These are phyloP conservation scores for Hermodice carunculata DNA, from an alignment of 2,888 invertebrate species.

Conservation along the genomic window DNA sequence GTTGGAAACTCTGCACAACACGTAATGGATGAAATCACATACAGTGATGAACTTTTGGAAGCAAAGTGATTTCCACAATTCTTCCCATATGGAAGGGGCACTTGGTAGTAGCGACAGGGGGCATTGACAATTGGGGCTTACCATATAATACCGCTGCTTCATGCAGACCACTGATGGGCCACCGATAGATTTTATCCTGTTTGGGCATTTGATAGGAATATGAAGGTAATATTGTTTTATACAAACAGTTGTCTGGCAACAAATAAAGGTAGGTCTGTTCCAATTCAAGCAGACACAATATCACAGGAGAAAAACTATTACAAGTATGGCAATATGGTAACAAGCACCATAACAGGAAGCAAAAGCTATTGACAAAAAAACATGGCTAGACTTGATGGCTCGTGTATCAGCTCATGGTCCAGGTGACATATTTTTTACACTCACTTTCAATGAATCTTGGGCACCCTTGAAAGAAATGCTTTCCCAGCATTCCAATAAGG, in stretches of 20 bases:
- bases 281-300: background rate
- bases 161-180: conserved; percentile 8
- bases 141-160: background rate
- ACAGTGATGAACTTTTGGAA: background rate
- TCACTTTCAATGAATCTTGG: conserved; percentile 6
- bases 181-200: conserved; percentile 2
- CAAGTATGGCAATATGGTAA: background rate
- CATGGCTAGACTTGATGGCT: background rate
- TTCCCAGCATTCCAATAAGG: background rate
- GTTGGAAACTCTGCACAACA: background rate
- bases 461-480: conserved; percentile 1
- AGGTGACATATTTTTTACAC: conserved; percentile 2
- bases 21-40: background rate
- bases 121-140: conserved; percentile 3
- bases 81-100: background rate
- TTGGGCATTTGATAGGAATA: conserved; percentile 1
- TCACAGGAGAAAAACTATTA: background rate
- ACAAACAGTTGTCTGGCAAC: background rate
- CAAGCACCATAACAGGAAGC: background rate
- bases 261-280: background rate
- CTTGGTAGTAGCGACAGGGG: background rate
- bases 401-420: background rate
- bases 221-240: background rate
- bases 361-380: background rate
- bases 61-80: conserved; percentile 7